Base-by-base conservation (phyloP, 2,888 invertebrate genomes). In the Aricia artaxerxes region DNA sequence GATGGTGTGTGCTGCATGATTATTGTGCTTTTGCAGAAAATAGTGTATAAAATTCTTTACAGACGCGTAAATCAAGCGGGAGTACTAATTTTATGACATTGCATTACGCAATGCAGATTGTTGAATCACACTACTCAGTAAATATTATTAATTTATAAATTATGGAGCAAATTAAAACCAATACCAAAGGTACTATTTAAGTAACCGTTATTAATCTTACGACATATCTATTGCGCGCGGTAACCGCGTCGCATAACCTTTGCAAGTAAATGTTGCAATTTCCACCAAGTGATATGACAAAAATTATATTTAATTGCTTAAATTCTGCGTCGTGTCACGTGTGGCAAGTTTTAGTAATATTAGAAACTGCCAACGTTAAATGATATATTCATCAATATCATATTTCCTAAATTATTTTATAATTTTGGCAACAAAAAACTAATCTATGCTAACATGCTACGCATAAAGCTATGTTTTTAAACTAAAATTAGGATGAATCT, bases 1-100 rank as follows among this genome's bases (percentile, higher is more conserved):
- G 80, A 79, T 69, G 73, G 75, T 69, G 80, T 40, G 78, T 78
- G 78, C 73, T 73, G 24, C 57, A 78, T 73, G 57, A 69, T 38
- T 24, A 44, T 64, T 49, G 78, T 81, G 79, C 79, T 80, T 60
- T 35, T 38, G 35, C 69, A 35, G 35, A 35, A 69, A 69, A 38
- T 64, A 31, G 64, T 64, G 31, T 31, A 64, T 64, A 31, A 64
- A 64, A 31, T 64, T 64, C 31, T 31, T 9, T 64, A 31, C 31
- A 24, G 16, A n/a, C 9, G 7, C 9, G 7, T 9, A 53, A 13
- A 13, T 57, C 16, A 64, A 64, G 64, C 64, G 11, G 64, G 64
- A 11, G 11, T 31, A 31, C 64, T 31, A 4, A 4, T 16, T 61
- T 64, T 24, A 64, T 11, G 11, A 64, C 61, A 61, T 64, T 64